Conservation (phyloP, 2,797 vertebrate genomes). For the Rhynchotus rufescens region DNA sequence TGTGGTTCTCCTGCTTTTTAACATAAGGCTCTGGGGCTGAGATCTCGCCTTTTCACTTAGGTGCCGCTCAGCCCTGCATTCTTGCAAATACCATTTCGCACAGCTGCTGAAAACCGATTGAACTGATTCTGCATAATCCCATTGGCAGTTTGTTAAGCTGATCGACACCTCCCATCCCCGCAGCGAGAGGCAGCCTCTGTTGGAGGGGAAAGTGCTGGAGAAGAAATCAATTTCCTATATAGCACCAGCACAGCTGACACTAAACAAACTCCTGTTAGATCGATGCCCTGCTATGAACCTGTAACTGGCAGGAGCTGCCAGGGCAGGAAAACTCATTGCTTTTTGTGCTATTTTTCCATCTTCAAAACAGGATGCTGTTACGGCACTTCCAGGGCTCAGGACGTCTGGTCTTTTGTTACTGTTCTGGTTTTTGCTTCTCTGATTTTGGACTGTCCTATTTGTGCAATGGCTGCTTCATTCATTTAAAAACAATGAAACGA, state of each 20-base stretch:
- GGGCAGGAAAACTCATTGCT: background rate
- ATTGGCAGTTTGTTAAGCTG: background rate
- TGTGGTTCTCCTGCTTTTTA: background rate
- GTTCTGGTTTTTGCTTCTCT: background rate
- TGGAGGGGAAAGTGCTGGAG: background rate
- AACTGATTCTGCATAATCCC: constrained; percentile 27
- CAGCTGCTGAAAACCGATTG: background rate
- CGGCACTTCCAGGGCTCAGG: background rate
- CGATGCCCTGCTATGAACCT: background rate
- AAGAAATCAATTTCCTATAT: background rate
- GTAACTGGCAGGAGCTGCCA: background rate
- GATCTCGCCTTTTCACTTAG: background rate
- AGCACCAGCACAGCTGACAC: background rate
- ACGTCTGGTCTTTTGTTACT: background rate
- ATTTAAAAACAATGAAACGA: background rate
- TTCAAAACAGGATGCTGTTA: background rate
- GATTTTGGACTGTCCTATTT: background rate
- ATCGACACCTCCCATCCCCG: background rate
- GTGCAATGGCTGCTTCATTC: background rate
- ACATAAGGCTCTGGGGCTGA: background rate
- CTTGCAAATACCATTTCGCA: background rate
- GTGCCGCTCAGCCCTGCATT: background rate
- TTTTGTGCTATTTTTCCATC: background rate
- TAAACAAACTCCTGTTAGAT: background rate
- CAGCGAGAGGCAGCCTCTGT: background rate